These are phyloP conservation scores for Mesoligia furuncula DNA, from an alignment of 2,888 invertebrate species.

Conservation along the genomic window DNA sequence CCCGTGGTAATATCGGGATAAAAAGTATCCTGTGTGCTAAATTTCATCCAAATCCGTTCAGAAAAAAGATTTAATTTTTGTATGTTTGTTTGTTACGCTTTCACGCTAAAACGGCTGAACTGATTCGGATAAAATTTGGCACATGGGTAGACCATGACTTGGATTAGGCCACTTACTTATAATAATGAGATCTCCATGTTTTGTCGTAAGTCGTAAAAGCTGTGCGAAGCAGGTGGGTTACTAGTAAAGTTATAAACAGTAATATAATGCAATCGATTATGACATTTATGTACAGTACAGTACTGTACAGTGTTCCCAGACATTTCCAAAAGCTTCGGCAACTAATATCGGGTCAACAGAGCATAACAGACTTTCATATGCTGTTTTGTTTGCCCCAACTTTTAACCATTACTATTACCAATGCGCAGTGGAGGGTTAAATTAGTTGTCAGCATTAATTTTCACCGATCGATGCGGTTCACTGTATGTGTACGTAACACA, in stretches of 20 bases:
- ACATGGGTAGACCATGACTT: too few relatives aligned
- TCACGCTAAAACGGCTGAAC: too few relatives aligned
- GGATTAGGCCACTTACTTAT: too few relatives aligned
- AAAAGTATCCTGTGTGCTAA: too few relatives aligned
- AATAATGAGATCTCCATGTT: background rate
- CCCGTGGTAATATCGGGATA: background rate
- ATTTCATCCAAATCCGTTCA: too few relatives aligned
- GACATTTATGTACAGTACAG: background rate
- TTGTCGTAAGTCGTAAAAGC: background rate
- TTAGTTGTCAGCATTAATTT: conserved; percentile 42
- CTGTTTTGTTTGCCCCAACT: conserved; percentile 39
- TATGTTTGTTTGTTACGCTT: too few relatives aligned
- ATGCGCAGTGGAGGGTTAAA: conserved; percentile 46
- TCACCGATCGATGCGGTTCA: conserved; percentile 20
- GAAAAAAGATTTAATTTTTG: too few relatives aligned
- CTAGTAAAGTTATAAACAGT: background rate
- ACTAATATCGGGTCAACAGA: conserved; percentile 32
- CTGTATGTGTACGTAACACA: conserved; percentile 3
- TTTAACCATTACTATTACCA: conserved; percentile 24
- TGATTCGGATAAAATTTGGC: too few relatives aligned
- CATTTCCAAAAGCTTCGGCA: conserved; percentile 16
- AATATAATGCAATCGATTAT: background rate
- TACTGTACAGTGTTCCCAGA: background rate
- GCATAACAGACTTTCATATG: conserved; percentile 42
- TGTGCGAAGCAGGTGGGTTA: background rate